These are phyloP conservation scores for Epinotia brunnichana DNA, from an alignment of 2,888 invertebrate species.

Conservation along the genomic window DNA sequence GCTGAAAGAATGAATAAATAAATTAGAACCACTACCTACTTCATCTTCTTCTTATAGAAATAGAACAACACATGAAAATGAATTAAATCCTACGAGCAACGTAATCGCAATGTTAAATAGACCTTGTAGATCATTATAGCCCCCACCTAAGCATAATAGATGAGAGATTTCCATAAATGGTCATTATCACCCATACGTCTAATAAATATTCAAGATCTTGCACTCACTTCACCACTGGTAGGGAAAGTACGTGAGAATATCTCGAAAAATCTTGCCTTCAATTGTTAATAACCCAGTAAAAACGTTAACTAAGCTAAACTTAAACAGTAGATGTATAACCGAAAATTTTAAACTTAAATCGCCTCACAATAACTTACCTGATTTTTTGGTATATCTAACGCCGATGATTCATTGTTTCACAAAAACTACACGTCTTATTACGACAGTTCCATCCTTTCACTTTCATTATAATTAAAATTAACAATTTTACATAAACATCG, in stretches of 20 bases:
- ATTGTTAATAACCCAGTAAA: conserved; percentile 29
- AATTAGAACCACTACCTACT: background rate
- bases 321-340: conserved; percentile 17
- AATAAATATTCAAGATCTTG: conserved; percentile 38
- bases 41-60: background rate
- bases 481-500: conserved; percentile 27
- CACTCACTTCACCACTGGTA: conserved; percentile 22
- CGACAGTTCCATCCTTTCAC: conserved; percentile 15
- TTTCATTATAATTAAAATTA: conserved; percentile 30
- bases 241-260: conserved; percentile 43
- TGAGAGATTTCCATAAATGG: conserved; percentile 42
- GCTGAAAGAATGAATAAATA: conserved; percentile 56
- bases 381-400: conserved; percentile 27
- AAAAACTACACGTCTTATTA: conserved; percentile 22
- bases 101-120: conserved; percentile 16
- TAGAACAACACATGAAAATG: background rate
- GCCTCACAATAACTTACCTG: conserved; percentile 35
- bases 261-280: conserved; percentile 16
- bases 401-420: conserved; percentile 26
- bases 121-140: conserved; percentile 20
- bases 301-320: conserved; percentile 12
- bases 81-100: background rate
- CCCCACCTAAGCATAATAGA: conserved; percentile 36
- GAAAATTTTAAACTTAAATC: conserved; percentile 32
- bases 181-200: conserved; percentile 31